Conservation (phyloP, 2,797 vertebrate genomes). For the Brachyrhaphis roseni region DNA sequence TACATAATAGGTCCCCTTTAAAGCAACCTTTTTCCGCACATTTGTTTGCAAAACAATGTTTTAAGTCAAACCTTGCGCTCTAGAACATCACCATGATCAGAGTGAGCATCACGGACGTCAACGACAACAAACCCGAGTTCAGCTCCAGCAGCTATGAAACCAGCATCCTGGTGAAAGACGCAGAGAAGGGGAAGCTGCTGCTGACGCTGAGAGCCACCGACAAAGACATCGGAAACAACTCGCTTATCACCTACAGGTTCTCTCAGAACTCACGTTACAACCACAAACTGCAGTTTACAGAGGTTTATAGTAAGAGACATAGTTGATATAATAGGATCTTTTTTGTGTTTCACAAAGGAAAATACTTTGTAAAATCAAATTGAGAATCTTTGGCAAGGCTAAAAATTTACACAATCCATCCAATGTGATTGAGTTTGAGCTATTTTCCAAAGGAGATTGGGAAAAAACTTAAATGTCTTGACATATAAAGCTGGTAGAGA, state of each 20-base stretch:
- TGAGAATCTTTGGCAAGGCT: neutral
- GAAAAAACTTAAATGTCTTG: neutral
- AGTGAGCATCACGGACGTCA: constrained; percentile 76
- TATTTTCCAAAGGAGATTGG: neutral
- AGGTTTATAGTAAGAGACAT: neutral
- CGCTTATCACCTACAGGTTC: constrained; percentile 82
- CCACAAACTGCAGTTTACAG: neutral
- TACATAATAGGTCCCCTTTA: no score
- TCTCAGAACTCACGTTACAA: neutral
- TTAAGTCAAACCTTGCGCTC: neutral
- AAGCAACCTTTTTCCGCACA: no score
- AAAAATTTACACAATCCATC: neutral
- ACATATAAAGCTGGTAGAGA: neutral
- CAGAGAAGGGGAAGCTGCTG: constrained; percentile 66
- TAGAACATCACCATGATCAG: constrained; percentile 78
- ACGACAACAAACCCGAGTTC: constrained; percentile 82
- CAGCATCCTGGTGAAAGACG: constrained; percentile 67
- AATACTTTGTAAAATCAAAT: neutral
- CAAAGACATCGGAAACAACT: constrained; percentile 74
- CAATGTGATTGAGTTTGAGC: neutral
- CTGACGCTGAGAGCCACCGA: constrained; percentile 77
- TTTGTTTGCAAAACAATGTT: neutral
- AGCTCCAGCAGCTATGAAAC: constrained; percentile 63
- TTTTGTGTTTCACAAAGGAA: neutral
- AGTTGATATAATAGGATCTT: neutral